Conservation (phyloP, 1,140 invertebrate species). For the Drosophila sucinea region DNA sequence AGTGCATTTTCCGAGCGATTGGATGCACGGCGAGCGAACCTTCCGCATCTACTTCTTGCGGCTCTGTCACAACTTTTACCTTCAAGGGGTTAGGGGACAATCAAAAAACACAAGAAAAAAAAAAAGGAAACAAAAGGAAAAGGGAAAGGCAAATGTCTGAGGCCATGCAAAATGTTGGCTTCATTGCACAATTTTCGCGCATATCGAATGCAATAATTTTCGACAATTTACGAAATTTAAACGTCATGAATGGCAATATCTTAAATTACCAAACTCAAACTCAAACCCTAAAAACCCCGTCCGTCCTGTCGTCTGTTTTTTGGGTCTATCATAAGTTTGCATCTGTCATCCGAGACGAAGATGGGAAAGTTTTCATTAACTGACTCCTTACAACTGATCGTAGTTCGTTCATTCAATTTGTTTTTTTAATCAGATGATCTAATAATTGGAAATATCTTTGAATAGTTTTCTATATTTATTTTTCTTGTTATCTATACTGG, state of each 20-base stretch:
- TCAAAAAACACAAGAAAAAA: background rate
- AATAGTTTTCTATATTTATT: background rate
- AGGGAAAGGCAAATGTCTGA: slow-evolving; percentile 10
- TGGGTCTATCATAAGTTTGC: slow-evolving; percentile 30
- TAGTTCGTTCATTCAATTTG: background rate
- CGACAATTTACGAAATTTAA: slow-evolving; percentile 66
- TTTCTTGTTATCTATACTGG: background rate
- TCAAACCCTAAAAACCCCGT: slow-evolving; percentile 17
- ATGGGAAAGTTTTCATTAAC: slow-evolving; percentile 29
- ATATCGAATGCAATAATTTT: slow-evolving; percentile 71
- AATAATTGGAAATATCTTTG: background rate
- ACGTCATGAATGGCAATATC: slow-evolving; percentile 66
- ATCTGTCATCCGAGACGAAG: slow-evolving; percentile 27
- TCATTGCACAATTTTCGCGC: slow-evolving; percentile 74
- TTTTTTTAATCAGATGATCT: slow-evolving; percentile 39
- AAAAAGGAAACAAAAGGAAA: background rate
- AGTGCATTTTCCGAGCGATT: slow-evolving; percentile 54
- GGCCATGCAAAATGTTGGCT: slow-evolving; percentile 70
- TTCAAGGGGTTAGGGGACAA: slow-evolving; percentile 37
- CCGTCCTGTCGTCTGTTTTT: background rate
- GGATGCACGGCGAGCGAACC: slow-evolving; percentile 16
- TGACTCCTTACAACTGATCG: background rate
- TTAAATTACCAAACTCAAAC: slow-evolving; percentile 63
- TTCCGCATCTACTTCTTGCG: slow-evolving; percentile 2
- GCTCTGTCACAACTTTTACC: slow-evolving; percentile 39